phyloP scores from a whole-genome alignment of 2,797 vertebrate species.

The Dermochelys coriacea region DNA sequence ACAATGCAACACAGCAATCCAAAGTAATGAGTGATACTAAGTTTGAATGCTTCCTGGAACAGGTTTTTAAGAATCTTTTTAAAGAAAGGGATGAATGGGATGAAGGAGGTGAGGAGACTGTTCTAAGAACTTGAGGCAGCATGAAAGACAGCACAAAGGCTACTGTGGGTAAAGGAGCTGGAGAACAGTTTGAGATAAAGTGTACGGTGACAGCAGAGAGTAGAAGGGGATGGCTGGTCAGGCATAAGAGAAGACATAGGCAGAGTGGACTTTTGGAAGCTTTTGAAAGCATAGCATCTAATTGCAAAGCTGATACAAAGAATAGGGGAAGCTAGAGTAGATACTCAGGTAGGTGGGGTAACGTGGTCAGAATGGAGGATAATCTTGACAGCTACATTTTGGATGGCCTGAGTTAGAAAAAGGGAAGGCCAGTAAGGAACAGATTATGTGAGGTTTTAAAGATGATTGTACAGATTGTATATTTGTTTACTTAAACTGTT shows the following conservation, averaged over 20 bases:
- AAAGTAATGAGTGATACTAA: not conserved
- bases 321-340: not conserved
- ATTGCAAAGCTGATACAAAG: not conserved
- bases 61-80: too few relatives aligned
- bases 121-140: not conserved
- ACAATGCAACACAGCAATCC: not conserved
- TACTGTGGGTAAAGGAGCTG: not conserved
- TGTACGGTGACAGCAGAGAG: not conserved
- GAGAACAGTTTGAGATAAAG: not conserved
- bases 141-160: not conserved
- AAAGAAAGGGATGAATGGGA: not conserved
- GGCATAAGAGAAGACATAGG: not conserved
- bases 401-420: not conserved
- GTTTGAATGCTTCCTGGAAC: not conserved
- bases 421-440: not conserved
- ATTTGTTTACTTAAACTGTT: too few relatives aligned
- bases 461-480: too few relatives aligned
- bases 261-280: not conserved
- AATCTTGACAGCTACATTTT: not conserved
- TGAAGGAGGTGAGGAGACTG: not conserved
- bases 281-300: not conserved
- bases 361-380: not conserved
- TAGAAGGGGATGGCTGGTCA: not conserved
- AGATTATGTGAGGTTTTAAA: not conserved
- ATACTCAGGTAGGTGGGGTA: not conserved